Evolutionary conservation across 2,888 invertebrate species (phyloP).

Genomic region (Mimumesa dahlbomi): DNA sequence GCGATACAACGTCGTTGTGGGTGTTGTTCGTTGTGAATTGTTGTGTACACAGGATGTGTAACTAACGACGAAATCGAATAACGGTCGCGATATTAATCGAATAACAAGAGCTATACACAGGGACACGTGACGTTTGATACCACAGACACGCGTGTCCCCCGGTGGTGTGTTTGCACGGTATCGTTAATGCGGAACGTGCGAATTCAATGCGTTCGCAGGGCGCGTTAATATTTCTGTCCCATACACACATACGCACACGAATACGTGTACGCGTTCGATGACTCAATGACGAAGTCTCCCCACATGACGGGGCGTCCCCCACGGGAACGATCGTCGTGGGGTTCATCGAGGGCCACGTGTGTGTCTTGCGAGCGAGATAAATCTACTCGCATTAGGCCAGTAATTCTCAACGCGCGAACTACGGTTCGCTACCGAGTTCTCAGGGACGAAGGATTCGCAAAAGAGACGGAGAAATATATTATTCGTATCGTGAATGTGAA

Average conservation of each 20-base stretch:
- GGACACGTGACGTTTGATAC: not conserved
- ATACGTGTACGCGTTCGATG: constrained; percentile 55
- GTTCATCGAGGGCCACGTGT: constrained; percentile 46
- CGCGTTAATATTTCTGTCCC: constrained; percentile 37
- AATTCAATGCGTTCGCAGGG: constrained; percentile 12
- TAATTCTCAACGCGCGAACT: not conserved
- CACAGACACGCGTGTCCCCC: not conserved
- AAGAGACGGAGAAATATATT: too few relatives aligned
- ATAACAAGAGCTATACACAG: not conserved
- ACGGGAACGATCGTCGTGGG: constrained; percentile 39
- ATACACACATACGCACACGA: too few relatives aligned
- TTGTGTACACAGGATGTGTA: too few relatives aligned
- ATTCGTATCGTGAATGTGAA: too few relatives aligned
- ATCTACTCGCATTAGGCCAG: constrained; percentile 40
- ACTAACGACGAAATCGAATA: not conserved
- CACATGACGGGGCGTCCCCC: constrained; percentile 35
- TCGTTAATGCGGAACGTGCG: constrained; percentile 18
- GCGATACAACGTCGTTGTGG: too few relatives aligned
- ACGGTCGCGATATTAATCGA: not conserved
- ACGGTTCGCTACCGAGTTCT: not conserved
- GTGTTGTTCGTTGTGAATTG: too few relatives aligned
- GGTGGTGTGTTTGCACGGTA: not conserved
- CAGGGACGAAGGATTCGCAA: not conserved
- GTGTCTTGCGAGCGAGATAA: constrained; percentile 41
- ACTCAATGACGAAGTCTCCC: constrained; percentile 56